Base-by-base conservation (phyloP, 2,113 vertebrate species). In the Elachura formosa region DNA sequence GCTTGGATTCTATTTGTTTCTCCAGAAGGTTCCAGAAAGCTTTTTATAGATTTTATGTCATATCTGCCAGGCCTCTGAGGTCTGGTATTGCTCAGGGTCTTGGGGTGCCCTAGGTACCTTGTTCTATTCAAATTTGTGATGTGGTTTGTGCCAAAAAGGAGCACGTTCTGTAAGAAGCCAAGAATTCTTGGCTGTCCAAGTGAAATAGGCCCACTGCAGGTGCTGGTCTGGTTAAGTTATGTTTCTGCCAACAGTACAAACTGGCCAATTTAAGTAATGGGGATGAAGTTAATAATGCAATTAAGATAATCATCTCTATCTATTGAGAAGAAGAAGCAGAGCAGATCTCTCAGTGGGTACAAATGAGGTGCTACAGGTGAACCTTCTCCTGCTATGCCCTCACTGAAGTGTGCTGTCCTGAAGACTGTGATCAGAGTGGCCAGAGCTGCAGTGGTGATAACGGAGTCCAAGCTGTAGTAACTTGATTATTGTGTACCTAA, bases 381-480 rank as follows among this genome's bases (percentile, higher is more conserved):
- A 2, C 31, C 31, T 33, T 33, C 22, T 63, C 36, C 69, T 41
- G 15, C 58, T 0, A 1, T 54, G 41, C 41, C 38, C 5, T 91
- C 20, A 33, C 8, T 45, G 25, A 66, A 28, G 12, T 24, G 1
- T 48, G 31, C 16, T 74, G 28, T 54, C 25, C 46, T 0, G 0
- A 21, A 64, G 19, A 40, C 36, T 1, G 1, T 1, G 1, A 56
- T 24, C 17, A 36, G 18, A n/a, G 4, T 0, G 2, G 74, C 9
- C 0, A 2, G 55, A 81, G 23, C n/a, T 41, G 25, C 31, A 11
- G 31, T 62, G n/a, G 38, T 41, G 34, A 34, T 38, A 67, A 15
- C 4, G 20, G 33, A 48, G 20, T 33, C 41, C 43, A 77, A 43
- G 17, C 46, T 58, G 46, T 11, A 49, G n/a, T 54, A 23, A 66